These are phyloP conservation scores for Scaptomyza montana DNA, from an alignment of 1,140 invertebrate species.

Conservation along the genomic window DNA sequence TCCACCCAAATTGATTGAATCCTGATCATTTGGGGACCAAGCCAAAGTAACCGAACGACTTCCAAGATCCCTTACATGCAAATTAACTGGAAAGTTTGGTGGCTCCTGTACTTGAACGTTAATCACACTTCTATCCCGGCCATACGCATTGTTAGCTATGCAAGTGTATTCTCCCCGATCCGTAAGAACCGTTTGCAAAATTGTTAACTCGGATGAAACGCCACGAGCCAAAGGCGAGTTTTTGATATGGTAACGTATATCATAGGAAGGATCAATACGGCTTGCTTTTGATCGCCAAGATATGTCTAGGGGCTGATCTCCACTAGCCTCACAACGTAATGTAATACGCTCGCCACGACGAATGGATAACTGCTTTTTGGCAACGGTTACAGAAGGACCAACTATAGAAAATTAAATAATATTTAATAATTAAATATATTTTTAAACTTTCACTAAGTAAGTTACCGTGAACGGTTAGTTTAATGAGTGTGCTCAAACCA, in stretches of 20 bases:
- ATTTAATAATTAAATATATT: neutral
- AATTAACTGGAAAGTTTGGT: slow-evolving; percentile 87
- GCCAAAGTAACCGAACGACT: slow-evolving; percentile 86
- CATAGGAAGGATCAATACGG: slow-evolving; percentile 84
- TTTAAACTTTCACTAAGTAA: slow-evolving; percentile 28
- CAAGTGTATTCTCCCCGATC: slow-evolving; percentile 90
- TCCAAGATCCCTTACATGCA: slow-evolving; percentile 85
- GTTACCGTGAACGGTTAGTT: slow-evolving; percentile 89
- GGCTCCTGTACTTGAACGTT: slow-evolving; percentile 88
- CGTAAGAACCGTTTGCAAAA: slow-evolving; percentile 86
- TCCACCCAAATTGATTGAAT: slow-evolving; percentile 48
- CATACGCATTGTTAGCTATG: slow-evolving; percentile 88
- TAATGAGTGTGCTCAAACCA: slow-evolving; percentile 89
- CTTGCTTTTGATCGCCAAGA: slow-evolving; percentile 86
- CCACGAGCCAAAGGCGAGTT: slow-evolving; percentile 85
- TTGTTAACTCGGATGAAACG: slow-evolving; percentile 86
- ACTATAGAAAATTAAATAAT: slow-evolving; percentile 43
- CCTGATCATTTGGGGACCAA: slow-evolving; percentile 85
- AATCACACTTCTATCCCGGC: slow-evolving; percentile 87
- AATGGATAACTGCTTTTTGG: slow-evolving; percentile 86
- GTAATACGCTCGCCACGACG: slow-evolving; percentile 87
- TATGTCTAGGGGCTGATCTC: slow-evolving; percentile 93
- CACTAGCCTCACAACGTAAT: slow-evolving; percentile 91
- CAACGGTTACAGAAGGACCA: slow-evolving; percentile 69
- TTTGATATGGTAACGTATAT: slow-evolving; percentile 85